Percentiles rank a stretch among this genome's conserved stretches.
Conservation (phyloP, 2,888 invertebrate species). For the Sphaeridia pumilis region DNA sequence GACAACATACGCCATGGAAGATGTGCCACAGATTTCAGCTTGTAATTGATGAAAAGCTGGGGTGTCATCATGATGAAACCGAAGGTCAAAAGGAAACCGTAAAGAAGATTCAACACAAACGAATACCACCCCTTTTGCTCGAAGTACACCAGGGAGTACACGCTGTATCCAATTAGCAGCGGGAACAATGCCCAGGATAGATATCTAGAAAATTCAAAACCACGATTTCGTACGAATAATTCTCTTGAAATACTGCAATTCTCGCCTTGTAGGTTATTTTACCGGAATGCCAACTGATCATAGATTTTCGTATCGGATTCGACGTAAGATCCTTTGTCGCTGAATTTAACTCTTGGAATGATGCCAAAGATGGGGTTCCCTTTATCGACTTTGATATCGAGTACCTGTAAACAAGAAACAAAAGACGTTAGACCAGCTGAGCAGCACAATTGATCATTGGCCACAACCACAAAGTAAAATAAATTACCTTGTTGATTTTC, state of each 20-base stretch:
- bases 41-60: conserved; percentile 98
- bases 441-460: background rate
- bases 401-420: conserved; percentile 43
- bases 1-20: conserved; percentile 99
- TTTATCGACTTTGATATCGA: conserved; percentile 67
- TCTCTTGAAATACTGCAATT: background rate
- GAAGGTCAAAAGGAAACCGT: conserved; percentile 94
- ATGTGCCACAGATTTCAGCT: conserved; percentile 96
- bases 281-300: conserved; percentile 83
- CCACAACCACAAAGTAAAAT: background rate
- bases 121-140: conserved; percentile 99
- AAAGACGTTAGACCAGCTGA: background rate
- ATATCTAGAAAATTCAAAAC: conserved; percentile 45
- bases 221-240: background rate
- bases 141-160: conserved; percentile 73
- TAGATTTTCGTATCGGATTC: conserved; percentile 86
- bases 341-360: conserved; percentile 66
- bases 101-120: conserved; percentile 88
- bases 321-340: conserved; percentile 93
- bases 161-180: conserved; percentile 78
- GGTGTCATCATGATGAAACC: conserved; percentile 99
- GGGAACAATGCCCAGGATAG: conserved; percentile 94
- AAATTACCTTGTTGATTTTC: conserved; percentile 87
- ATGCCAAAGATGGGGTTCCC: conserved; percentile 62
- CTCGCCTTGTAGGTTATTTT: background rate